These are phyloP conservation scores for Syngnathus typhle DNA, from an alignment of 2,113 vertebrate genomes.

Conservation along the genomic window DNA sequence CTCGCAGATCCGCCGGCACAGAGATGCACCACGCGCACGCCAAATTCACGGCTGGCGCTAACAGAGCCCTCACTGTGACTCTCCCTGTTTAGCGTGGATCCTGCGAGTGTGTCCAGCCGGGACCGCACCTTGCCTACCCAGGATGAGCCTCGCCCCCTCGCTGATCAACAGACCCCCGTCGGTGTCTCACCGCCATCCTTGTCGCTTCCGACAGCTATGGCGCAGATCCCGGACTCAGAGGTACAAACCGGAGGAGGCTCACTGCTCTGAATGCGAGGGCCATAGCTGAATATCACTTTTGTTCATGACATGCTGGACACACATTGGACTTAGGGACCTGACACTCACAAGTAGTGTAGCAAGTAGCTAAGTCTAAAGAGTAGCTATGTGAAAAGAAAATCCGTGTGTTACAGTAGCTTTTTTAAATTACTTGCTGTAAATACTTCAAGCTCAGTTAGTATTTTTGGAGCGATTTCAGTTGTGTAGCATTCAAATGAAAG, in stretches of 20 bases:
- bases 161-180: constrained; percentile 39
- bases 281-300: background rate
- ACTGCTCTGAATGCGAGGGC: background rate
- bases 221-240: constrained; percentile 1
- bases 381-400: too few species aligned
- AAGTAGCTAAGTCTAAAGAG: too few species aligned
- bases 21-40: too few species aligned
- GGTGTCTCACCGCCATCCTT: constrained; percentile 10
- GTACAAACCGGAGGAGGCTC: constrained; percentile 14
- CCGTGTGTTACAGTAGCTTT: too few species aligned
- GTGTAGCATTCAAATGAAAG: too few species aligned
- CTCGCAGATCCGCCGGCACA: too few species aligned
- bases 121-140: constrained; percentile 35
- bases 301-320: background rate
- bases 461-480: too few species aligned
- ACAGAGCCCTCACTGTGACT: background rate
- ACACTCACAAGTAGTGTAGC: too few species aligned
- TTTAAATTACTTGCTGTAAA: too few species aligned
- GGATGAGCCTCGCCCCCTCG: constrained; percentile 31
- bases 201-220: background rate
- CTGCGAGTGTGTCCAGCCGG: constrained; percentile 23
- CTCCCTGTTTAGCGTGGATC: constrained; percentile 45
- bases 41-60: too few species aligned
- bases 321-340: too few species aligned
- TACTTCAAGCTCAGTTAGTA: too few species aligned